Evolutionary conservation across 53 echinoderm and acorn worm species (phyloP), one percentile per base, ranked within the genome.

Genomic region (Pentamera pediparva): DNA sequence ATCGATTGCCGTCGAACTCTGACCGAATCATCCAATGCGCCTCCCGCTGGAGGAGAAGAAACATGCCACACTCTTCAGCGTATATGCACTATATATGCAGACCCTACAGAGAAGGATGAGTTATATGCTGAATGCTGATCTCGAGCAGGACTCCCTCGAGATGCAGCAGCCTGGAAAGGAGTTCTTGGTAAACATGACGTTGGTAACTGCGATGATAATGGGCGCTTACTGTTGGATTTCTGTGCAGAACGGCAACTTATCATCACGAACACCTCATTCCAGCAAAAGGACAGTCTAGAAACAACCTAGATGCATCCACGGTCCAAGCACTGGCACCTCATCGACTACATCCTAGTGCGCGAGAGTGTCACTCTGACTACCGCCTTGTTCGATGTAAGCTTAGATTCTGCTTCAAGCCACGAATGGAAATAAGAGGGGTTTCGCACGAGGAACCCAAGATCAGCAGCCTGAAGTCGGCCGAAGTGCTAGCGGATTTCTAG

Each of bases 231-330:
- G n/a, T n/a, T n/a, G n/a, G n/a, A n/a, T n/a, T n/a, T n/a, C n/a
- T n/a, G n/a, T n/a, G n/a, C n/a, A n/a, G n/a, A n/a, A n/a, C n/a
- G n/a, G n/a, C n/a, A n/a, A n/a, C n/a, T n/a, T n/a, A n/a, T n/a
- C n/a, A n/a, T n/a, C n/a, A n/a, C n/a, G n/a, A n/a, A n/a, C n/a
- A n/a, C n/a, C n/a, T 37, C 51, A 72, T 28, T 52, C 51, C 73
- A 72, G 75, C 85, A 79, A 41, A 79, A 79, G 34, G 37, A 79
- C 56, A 21, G 69, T 17, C 70, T 73, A 11, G 73, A 80, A 26
- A 43, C 81, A 25, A 80, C 73, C 73, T 69, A 69, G 79, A 78
- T 64, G 62, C 79, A 78, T 52, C 69, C 36, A 32, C 54, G 25
- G 15, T 65, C 56, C 11, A 78, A 62, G 50, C 62, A 78, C 36